A percentile compares a stretch with the other conserved stretches of the same genome.
Evolutionary conservation across 2,113 vertebrate species (phyloP).

Genomic region (Spermophilus dauricus): DNA sequence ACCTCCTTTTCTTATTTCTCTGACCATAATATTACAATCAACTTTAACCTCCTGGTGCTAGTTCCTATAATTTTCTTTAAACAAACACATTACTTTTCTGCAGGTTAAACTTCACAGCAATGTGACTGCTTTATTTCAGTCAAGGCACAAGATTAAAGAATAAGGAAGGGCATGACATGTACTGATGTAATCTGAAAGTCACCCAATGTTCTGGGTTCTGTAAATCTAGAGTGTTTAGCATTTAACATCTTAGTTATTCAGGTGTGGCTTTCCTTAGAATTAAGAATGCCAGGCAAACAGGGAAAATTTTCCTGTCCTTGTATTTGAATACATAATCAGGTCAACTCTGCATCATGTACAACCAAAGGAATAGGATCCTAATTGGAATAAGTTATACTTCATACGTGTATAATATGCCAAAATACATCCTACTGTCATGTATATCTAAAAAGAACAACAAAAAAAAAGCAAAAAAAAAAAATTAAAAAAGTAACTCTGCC

Average conservation of each 20-base stretch:
- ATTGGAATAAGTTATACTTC: too few relatives aligned
- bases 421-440: too few relatives aligned
- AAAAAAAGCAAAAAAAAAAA: too few relatives aligned
- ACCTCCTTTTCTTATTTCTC: background rate
- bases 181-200: background rate
- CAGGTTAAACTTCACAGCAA: background rate
- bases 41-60: background rate
- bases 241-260: background rate
- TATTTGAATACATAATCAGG: too few relatives aligned
- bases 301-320: background rate
- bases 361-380: too few relatives aligned
- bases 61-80: background rate
- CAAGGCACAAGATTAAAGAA: background rate
- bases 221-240: background rate
- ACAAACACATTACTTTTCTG: background rate
- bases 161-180: too few relatives aligned
- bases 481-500: too few relatives aligned
- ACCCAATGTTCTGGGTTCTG: background rate
- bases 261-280: background rate
- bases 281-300: background rate
- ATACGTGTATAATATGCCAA: too few relatives aligned
- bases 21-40: background rate
- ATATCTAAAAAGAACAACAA: too few relatives aligned
- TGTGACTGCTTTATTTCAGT: background rate
- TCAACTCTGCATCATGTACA: too few relatives aligned